A percentile compares a stretch with the other conserved stretches of the same genome.
Conservation (phyloP, 2,113 vertebrate genomes). For the Pseudonaja textilis region DNA sequence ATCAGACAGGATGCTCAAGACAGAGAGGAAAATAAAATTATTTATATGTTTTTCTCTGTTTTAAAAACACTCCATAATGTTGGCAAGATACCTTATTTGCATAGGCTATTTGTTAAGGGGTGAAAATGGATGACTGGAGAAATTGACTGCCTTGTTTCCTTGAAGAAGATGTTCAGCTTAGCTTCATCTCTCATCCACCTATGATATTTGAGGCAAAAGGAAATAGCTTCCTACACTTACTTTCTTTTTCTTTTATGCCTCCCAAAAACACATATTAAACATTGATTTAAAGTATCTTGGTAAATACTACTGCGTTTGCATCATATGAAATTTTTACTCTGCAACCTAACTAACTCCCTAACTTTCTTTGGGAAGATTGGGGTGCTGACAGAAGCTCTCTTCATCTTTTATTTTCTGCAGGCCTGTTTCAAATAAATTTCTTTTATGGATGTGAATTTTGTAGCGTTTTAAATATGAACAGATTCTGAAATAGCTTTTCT, state of each 20-base stretch:
- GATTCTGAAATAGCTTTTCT: not conserved
- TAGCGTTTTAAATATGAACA: not conserved
- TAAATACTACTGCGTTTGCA: not conserved
- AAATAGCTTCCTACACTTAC: not conserved
- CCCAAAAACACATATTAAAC: not conserved
- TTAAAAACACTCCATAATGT: not conserved
- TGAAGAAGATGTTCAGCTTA: not conserved
- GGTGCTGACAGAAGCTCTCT: not conserved
- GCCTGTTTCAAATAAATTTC: not conserved
- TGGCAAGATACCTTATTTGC: not conserved
- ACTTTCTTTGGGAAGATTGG: not conserved
- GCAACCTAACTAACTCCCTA: not conserved
- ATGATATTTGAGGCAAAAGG: not conserved
- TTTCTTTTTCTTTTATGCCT: not conserved
- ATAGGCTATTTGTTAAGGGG: not conserved
- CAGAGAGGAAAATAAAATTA: not conserved
- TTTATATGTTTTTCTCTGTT: not conserved
- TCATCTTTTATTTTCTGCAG: not conserved
- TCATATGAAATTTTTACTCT: not conserved
- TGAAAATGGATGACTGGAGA: not conserved
- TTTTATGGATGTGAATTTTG: not conserved
- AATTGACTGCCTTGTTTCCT: not conserved
- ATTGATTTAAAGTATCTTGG: accelerated
- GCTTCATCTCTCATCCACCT: accelerated
- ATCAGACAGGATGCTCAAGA: not conserved